A percentile compares a stretch with the other conserved stretches of the same genome.
These are phyloP conservation scores for Uria aalge DNA, from an alignment of 2,113 vertebrate species.

Conservation along the genomic window DNA sequence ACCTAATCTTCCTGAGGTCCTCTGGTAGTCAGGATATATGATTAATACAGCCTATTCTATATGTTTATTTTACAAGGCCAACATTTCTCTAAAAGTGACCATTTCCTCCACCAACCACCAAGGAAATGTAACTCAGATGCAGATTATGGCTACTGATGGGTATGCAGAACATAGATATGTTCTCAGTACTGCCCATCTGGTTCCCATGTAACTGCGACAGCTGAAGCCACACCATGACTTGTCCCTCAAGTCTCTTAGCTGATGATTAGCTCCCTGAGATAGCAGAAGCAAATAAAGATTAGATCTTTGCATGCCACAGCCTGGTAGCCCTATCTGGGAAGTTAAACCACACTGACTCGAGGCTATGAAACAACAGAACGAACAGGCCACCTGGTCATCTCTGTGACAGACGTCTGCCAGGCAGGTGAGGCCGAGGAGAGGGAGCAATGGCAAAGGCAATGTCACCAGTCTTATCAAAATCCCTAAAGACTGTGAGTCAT, in stretches of 20 bases:
- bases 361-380: not conserved
- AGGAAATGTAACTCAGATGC: not conserved
- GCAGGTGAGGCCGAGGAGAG: not conserved
- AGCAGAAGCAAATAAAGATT: not conserved
- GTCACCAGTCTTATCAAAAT: not conserved
- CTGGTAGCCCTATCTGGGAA: not conserved
- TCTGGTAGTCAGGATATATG: not conserved
- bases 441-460: not conserved
- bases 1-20: not conserved
- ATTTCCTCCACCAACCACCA: not conserved
- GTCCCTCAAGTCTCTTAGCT: not conserved
- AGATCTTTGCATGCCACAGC: not conserved
- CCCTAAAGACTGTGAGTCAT: not conserved
- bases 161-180: fast-evolving
- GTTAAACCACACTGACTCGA: not conserved
- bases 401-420: not conserved
- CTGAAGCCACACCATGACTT: not conserved
- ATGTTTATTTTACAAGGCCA: not conserved
- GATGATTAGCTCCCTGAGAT: not conserved
- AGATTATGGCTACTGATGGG: not conserved
- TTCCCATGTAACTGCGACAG: not conserved
- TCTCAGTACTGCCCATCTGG: not conserved
- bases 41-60: not conserved
- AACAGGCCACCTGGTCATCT: not conserved
- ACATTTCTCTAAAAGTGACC: not conserved